phyloP scores from a whole-genome alignment of 2,113 vertebrate genomes.

The Struthio camelus region DNA sequence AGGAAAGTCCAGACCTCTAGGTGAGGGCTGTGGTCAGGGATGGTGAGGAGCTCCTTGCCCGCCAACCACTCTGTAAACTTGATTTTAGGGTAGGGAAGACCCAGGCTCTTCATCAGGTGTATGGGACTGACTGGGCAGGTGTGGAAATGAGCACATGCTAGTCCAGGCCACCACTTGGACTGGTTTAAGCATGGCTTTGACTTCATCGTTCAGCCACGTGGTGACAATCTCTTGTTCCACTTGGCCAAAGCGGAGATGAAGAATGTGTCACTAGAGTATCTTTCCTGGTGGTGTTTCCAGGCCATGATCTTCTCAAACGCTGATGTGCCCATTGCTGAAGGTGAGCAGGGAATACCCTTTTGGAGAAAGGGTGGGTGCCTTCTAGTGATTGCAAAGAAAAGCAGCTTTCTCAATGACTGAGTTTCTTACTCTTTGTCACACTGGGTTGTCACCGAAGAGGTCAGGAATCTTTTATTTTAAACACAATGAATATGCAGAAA shows the following conservation, averaged over 20 bases:
- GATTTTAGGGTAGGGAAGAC: background rate
- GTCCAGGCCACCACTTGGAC: background rate
- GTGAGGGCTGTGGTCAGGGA: background rate
- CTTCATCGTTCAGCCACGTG: background rate
- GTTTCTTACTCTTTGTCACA: background rate
- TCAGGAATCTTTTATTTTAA: constrained; percentile 28
- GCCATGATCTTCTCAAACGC: background rate
- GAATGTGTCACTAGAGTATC: background rate
- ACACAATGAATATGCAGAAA: constrained; percentile 33
- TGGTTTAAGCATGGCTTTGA: background rate
- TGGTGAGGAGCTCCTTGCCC: fast-evolving
- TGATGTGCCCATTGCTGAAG: background rate
- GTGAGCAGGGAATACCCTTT: background rate
- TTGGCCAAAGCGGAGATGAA: background rate
- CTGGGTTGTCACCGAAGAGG: background rate
- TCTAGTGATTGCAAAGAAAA: background rate
- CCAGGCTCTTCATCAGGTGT: background rate
- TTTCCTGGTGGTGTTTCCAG: background rate
- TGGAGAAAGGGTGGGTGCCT: background rate
- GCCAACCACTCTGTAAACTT: background rate
- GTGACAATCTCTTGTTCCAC: background rate
- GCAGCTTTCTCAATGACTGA: background rate
- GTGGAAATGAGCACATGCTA: fast-evolving
- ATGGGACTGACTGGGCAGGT: fast-evolving
- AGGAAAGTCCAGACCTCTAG: background rate